phyloP scores from a whole-genome alignment of 2,888 invertebrate genomes.

The Lasioglossum zephyrum region DNA sequence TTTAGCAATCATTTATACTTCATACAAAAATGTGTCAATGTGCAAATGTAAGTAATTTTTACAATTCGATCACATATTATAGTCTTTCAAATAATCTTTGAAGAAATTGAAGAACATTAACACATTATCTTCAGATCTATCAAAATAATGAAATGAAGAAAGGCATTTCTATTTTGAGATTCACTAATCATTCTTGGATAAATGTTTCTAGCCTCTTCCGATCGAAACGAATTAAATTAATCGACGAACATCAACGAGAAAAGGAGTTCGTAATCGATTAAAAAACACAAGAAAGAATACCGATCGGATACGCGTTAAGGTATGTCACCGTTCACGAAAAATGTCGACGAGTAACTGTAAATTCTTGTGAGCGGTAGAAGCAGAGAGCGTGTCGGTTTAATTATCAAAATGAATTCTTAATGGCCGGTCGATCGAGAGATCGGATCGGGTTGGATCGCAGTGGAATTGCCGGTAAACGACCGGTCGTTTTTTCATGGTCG shows the following conservation, averaged over 20 bases:
- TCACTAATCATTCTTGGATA: neutral
- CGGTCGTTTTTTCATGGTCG: slow-evolving; percentile 25
- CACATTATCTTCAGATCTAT: no score
- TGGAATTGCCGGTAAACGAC: slow-evolving; percentile 32
- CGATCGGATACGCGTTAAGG: neutral
- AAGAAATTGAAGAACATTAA: no score
- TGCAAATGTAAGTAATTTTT: neutral
- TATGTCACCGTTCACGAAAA: neutral
- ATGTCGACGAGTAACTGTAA: neutral
- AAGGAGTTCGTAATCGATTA: neutral
- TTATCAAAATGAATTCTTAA: slow-evolving; percentile 11
- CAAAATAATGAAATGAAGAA: neutral
- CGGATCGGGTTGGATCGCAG: neutral
- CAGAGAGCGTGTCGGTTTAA: neutral
- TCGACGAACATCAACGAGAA: neutral
- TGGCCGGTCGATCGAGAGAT: neutral
- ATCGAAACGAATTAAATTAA: neutral
- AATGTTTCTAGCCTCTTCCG: neutral
- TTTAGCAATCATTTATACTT: neutral
- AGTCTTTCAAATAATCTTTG: neutral
- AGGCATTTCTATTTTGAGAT: neutral
- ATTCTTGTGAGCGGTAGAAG: neutral
- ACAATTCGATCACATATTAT: neutral
- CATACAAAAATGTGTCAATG: neutral
- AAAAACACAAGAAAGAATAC: neutral